Percentiles rank a stretch among this genome's conserved stretches.
These are phyloP conservation scores for Dendrolimus kikuchii DNA, from an alignment of 1,140 invertebrate species.

Conservation along the genomic window DNA sequence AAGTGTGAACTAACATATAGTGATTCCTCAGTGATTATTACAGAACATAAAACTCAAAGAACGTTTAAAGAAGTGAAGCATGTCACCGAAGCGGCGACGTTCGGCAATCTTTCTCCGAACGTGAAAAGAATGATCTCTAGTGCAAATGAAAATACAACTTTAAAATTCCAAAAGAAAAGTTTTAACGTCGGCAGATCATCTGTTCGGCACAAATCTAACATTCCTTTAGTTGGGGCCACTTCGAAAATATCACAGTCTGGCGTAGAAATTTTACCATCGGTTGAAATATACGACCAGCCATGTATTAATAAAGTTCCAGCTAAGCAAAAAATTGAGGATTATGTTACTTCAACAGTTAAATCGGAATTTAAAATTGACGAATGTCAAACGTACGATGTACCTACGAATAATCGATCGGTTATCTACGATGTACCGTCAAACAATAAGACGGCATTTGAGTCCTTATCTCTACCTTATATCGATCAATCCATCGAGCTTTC, in stretches of 20 bases:
- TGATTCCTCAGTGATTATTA: slow-evolving; percentile 33
- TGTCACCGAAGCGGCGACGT: slow-evolving; percentile 36
- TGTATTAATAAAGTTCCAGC: slow-evolving; percentile 32
- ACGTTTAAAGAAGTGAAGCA: slow-evolving; percentile 48
- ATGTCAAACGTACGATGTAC: slow-evolving; percentile 58
- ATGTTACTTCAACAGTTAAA: slow-evolving; percentile 26
- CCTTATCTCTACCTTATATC: slow-evolving; percentile 57
- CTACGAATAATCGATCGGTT: slow-evolving; percentile 41
- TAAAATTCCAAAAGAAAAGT: slow-evolving; percentile 65
- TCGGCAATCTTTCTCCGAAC: slow-evolving; percentile 72
- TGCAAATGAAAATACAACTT: slow-evolving; percentile 64
- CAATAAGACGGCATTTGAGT: slow-evolving; percentile 61
- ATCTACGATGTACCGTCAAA: slow-evolving; percentile 62
- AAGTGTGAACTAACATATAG: slow-evolving; percentile 41
- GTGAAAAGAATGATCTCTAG: slow-evolving; percentile 74
- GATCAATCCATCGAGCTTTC: slow-evolving; percentile 63
- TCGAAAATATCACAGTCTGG: slow-evolving; percentile 70
- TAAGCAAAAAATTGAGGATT: slow-evolving; percentile 25
- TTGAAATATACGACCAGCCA: slow-evolving; percentile 66
- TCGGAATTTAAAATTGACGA: slow-evolving; percentile 52
- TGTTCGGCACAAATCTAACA: slow-evolving; percentile 53
- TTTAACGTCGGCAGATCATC: slow-evolving; percentile 50
- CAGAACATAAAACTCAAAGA: slow-evolving; percentile 37
- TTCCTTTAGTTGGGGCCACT: slow-evolving; percentile 64
- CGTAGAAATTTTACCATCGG: slow-evolving; percentile 58